phyloP scores from a whole-genome alignment of 35 echinoderm and acorn worm genomes.

The Diadema setosum region DNA sequence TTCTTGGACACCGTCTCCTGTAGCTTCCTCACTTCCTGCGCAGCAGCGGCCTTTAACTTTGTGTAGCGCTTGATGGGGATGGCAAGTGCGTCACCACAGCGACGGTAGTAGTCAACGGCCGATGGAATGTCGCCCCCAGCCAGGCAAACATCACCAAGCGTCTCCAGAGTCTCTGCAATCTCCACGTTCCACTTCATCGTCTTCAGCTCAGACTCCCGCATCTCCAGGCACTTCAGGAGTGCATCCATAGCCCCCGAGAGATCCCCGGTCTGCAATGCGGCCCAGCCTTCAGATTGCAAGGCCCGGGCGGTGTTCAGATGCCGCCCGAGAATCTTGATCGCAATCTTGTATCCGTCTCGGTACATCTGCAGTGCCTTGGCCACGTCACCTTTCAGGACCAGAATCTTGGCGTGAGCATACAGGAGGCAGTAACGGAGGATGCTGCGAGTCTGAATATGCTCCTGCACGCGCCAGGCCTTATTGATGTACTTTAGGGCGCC shows the following conservation, averaged over 20 bases:
- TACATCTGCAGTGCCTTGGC: background rate
- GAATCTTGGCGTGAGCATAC: background rate
- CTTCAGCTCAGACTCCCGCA: background rate
- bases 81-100: background rate
- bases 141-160: background rate
- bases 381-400: background rate
- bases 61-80: background rate
- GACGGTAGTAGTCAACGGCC: background rate
- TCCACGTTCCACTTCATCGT: conserved; percentile 16
- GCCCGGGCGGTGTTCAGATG: background rate
- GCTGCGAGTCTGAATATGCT: background rate
- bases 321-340: background rate
- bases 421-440: background rate
- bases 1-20: background rate
- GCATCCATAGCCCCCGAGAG: background rate
- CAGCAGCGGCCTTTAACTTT: background rate
- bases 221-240: background rate
- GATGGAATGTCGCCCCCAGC: background rate
- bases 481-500: background rate
- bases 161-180: background rate
- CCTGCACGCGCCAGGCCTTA: background rate
- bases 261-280: background rate
- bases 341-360: background rate
- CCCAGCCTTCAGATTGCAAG: conserved; percentile 3
- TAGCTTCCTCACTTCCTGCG: background rate